phyloP scores from a whole-genome alignment of 2,888 invertebrate genomes.

The Eretmocerus hayati region DNA sequence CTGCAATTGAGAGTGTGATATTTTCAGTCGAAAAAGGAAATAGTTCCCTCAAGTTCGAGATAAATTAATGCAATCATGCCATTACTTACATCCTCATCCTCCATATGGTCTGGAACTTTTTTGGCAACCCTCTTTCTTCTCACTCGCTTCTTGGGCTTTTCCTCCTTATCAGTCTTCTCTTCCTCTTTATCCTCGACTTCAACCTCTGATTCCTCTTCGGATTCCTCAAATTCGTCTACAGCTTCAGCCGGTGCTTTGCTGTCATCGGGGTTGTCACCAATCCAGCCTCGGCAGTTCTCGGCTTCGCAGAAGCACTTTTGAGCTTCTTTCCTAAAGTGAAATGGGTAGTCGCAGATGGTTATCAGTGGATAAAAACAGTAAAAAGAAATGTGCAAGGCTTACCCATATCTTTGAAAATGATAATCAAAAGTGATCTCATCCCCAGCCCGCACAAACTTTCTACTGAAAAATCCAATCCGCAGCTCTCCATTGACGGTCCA shows the following conservation, averaged over 20 bases:
- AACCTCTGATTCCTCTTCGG: conserved; percentile 39
- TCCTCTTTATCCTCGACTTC: conserved; percentile 44
- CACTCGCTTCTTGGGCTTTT: conserved; percentile 39
- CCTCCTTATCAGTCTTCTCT: conserved; percentile 31
- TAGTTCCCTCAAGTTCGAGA: not conserved
- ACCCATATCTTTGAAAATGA: conserved; percentile 95
- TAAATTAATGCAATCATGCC: not conserved
- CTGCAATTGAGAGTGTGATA: conserved; percentile 17
- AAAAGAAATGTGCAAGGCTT: conserved; percentile 30
- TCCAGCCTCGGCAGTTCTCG: conserved; percentile 85
- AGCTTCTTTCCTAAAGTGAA: conserved; percentile 83
- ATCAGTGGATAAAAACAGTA: conserved; percentile 4
- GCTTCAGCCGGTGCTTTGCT: conserved; percentile 55
- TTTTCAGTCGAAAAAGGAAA: not conserved
- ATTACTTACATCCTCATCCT: conserved; percentile 49
- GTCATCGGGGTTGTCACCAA: conserved; percentile 80
- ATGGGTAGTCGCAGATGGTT: not conserved
- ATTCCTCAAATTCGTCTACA: conserved; percentile 42
- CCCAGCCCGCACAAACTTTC: conserved; percentile 69
- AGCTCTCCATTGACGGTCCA: conserved; percentile 91
- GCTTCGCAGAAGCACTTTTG: conserved; percentile 94
- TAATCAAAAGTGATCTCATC: conserved; percentile 99
- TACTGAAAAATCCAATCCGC: conserved; percentile 94
- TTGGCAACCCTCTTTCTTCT: conserved; percentile 35
- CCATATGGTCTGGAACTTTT: conserved; percentile 41